Percentiles rank a stretch among this genome's conserved stretches.
Conservation (phyloP, 1,140 invertebrate genomes). For the Apis florea region DNA sequence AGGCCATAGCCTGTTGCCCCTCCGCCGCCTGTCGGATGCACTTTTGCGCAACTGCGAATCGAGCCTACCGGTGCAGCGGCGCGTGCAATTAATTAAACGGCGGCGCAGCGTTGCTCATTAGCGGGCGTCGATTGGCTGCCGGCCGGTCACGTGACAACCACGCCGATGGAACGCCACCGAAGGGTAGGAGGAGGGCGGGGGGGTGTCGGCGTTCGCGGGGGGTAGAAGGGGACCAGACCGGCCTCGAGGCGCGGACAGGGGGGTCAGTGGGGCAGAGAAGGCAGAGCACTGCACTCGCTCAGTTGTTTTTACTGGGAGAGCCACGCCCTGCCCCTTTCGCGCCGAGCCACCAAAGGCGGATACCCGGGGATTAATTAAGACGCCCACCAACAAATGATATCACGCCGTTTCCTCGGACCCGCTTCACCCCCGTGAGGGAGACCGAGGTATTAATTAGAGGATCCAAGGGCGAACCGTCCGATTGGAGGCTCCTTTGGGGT, state of each 20-base stretch:
- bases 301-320: constrained; percentile 77
- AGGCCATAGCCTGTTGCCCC: neutral
- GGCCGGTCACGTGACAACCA: constrained; percentile 62
- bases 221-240: constrained; percentile 63
- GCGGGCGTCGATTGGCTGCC: constrained; percentile 65
- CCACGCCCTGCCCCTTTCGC: constrained; percentile 78
- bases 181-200: constrained; percentile 69
- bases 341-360: constrained; percentile 76
- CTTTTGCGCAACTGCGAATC: constrained; percentile 60
- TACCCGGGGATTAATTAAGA: constrained; percentile 78
- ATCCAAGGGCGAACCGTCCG: constrained; percentile 49
- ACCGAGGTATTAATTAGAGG: constrained; percentile 57
- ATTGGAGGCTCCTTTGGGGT: constrained; percentile 56
- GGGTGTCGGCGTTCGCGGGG: constrained; percentile 69
- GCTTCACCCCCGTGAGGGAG: constrained; percentile 19
- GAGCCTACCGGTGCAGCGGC: constrained; percentile 51
- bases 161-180: constrained; percentile 48
- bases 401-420: constrained; percentile 52
- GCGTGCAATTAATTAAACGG: constrained; percentile 64
- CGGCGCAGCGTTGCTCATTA: constrained; percentile 63
- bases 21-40: constrained; percentile 5
- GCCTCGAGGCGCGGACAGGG: constrained; percentile 37
- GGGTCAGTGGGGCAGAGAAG: constrained; percentile 56
- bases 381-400: constrained; percentile 79
- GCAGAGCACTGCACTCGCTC: constrained; percentile 67